Percentiles rank a stretch among this genome's conserved stretches.
These are phyloP conservation scores for Aromia moschata DNA, from an alignment of 2,888 invertebrate genomes.

Conservation along the genomic window DNA sequence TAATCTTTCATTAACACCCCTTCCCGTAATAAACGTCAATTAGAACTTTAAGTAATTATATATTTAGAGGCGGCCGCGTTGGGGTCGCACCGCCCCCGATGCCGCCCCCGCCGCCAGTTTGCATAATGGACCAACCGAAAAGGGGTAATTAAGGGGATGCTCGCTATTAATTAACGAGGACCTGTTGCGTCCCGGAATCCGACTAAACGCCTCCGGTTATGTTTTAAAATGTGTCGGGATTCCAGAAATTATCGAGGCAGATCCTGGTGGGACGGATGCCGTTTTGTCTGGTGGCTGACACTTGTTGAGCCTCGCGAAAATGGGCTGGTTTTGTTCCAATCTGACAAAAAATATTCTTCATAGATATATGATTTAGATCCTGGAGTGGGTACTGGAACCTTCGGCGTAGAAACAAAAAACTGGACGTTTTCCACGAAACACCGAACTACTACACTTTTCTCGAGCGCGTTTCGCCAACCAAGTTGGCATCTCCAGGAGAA, in stretches of 20 bases:
- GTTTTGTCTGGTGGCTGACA: constrained; percentile 1
- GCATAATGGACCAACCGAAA: constrained; percentile 63
- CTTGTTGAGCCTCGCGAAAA: constrained; percentile 33
- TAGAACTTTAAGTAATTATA: constrained; percentile 62
- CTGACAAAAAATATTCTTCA: no score
- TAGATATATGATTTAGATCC: no score
- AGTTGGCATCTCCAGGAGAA: no score
- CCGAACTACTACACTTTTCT: no score
- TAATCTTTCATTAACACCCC: constrained; percentile 62
- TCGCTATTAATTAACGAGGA: constrained; percentile 62
- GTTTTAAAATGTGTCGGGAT: constrained; percentile 38
- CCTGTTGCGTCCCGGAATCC: constrained; percentile 58
- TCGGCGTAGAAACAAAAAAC: no score
- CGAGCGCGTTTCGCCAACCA: no score
- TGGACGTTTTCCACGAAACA: no score
- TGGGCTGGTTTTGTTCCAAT: no score
- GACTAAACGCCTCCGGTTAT: constrained; percentile 48
- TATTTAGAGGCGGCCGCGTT: constrained; percentile 54
- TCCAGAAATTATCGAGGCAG: constrained; percentile 17
- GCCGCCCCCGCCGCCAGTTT: constrained; percentile 52
- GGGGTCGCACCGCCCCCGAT: constrained; percentile 36
- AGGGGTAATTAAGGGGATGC: constrained; percentile 64
- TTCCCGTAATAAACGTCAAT: constrained; percentile 63
- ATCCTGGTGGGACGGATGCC: constrained; percentile 11
- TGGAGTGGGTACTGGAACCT: no score